Base-by-base conservation (phyloP, 1,140 invertebrate genomes). In the Protaetia brevitarsis region DNA sequence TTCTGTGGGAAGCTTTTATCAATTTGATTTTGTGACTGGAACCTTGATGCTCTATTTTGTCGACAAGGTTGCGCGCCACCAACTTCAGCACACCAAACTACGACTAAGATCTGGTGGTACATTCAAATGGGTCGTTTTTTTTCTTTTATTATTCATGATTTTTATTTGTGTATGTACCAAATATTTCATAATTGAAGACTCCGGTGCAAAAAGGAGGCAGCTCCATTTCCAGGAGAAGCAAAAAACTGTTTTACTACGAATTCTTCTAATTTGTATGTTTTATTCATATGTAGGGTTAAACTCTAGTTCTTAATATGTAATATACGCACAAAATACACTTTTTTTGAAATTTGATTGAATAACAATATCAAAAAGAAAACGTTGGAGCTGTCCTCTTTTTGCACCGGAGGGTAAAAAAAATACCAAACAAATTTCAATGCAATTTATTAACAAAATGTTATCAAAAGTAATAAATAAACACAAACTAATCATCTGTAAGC, bases 401-500 rank as follows among this genome's bases (percentile, higher is more conserved):
- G 62, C 37, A 51, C 37, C 62, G 41, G 62, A 51, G 62, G 29
- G 41, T 28, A n/a, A n/a, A n/a, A n/a, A n/a, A n/a, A n/a, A n/a
- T n/a, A n/a, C n/a, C n/a, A n/a, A n/a, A n/a, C n/a, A n/a, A n/a
- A n/a, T n/a, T n/a, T n/a, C n/a, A n/a, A n/a, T n/a, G n/a, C n/a
- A n/a, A n/a, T n/a, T n/a, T n/a, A n/a, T n/a, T n/a, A n/a, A n/a
- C n/a, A n/a, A n/a, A n/a, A n/a, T n/a, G n/a, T n/a, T n/a, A n/a
- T n/a, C n/a, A n/a, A n/a, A n/a, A n/a, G n/a, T n/a, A n/a, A n/a
- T n/a, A n/a, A n/a, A n/a, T n/a, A n/a, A n/a, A n/a, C n/a, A n/a
- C n/a, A n/a, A n/a, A n/a, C n/a, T n/a, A n/a, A n/a, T n/a, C n/a
- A 65, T 65, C 56, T 65, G 63, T 36, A 65, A 65, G 56, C 64